phyloP scores from a whole-genome alignment of 2,888 invertebrate genomes.

The Ochlodes sylvanus region DNA sequence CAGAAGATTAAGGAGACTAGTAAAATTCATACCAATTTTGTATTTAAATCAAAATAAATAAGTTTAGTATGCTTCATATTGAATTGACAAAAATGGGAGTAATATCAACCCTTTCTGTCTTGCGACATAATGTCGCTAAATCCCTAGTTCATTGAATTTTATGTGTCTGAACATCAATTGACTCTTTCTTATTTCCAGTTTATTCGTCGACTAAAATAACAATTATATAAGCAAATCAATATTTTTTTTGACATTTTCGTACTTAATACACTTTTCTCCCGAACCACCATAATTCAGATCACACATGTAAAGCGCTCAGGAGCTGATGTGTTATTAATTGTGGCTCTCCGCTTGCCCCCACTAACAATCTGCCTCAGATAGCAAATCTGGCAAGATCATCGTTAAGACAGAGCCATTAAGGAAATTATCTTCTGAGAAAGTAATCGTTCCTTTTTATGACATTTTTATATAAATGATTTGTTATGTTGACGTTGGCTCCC shows the following conservation, averaged over 20 bases:
- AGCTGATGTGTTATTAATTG: slow-evolving; percentile 36
- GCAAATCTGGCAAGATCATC: slow-evolving; percentile 15
- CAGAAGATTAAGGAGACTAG: too few relatives aligned
- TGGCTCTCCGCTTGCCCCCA: slow-evolving; percentile 9
- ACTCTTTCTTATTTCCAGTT: too few relatives aligned
- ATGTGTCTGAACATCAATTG: too few relatives aligned
- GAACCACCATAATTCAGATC: neutral
- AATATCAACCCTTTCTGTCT: too few relatives aligned
- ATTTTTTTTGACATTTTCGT: neutral
- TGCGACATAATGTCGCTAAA: too few relatives aligned
- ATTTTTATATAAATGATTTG: neutral
- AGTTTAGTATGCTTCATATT: too few relatives aligned
- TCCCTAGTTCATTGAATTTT: too few relatives aligned
- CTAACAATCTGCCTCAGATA: slow-evolving; percentile 5
- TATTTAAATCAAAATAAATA: too few relatives aligned
- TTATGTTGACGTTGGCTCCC: neutral
- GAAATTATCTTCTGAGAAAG: slow-evolving; percentile 26
- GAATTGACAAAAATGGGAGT: too few relatives aligned
- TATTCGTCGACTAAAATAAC: neutral
- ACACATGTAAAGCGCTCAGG: slow-evolving; percentile 25
- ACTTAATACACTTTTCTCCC: slow-evolving; percentile 10
- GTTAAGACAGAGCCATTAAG: slow-evolving; percentile 20
- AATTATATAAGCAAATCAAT: neutral
- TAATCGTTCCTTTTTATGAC: slow-evolving; percentile 1
- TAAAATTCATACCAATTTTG: too few relatives aligned